A percentile compares a stretch with the other conserved stretches of the same genome.
Conservation (phyloP, 2,888 invertebrate genomes). For the Corbicula japonica region DNA sequence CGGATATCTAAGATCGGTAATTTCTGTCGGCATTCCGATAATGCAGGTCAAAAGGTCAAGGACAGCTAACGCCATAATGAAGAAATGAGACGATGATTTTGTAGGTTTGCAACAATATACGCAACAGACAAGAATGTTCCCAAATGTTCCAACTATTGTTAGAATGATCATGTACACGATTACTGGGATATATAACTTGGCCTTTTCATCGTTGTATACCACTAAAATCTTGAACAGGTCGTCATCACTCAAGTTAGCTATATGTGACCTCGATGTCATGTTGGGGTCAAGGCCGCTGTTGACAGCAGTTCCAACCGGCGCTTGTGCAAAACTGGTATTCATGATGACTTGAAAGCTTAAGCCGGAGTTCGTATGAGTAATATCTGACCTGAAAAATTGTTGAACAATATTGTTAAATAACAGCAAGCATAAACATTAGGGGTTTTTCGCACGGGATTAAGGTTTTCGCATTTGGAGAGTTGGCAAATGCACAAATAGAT, state of each 20-base stretch:
- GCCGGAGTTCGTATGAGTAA: too few species aligned
- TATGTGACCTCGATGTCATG: conserved; percentile 21
- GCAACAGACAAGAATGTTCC: conserved; percentile 79
- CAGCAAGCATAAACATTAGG: too few species aligned
- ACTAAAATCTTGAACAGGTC: conserved; percentile 37
- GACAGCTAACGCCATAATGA: conserved; percentile 79
- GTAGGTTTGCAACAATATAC: conserved; percentile 77
- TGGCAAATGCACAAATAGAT: too few species aligned
- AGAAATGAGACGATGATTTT: conserved; percentile 81
- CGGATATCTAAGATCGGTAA: conserved; percentile 80
- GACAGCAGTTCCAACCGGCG: too few species aligned
- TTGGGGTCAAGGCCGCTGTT: too few species aligned
- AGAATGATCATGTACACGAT: conserved; percentile 79
- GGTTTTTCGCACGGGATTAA: too few species aligned
- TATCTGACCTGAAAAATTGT: too few species aligned
- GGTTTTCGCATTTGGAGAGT: too few species aligned
- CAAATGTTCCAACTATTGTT: conserved; percentile 77
- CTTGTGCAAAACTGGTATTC: too few species aligned
- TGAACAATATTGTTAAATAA: too few species aligned
- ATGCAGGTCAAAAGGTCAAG: conserved; percentile 82
- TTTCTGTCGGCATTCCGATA: conserved; percentile 82
- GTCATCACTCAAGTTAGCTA: conserved; percentile 35
- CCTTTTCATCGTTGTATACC: conserved; percentile 76
- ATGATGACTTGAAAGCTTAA: too few species aligned
- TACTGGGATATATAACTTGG: conserved; percentile 79